Conservation (phyloP, 2,797 vertebrate genomes). For the Euphonia xanthogaster region DNA sequence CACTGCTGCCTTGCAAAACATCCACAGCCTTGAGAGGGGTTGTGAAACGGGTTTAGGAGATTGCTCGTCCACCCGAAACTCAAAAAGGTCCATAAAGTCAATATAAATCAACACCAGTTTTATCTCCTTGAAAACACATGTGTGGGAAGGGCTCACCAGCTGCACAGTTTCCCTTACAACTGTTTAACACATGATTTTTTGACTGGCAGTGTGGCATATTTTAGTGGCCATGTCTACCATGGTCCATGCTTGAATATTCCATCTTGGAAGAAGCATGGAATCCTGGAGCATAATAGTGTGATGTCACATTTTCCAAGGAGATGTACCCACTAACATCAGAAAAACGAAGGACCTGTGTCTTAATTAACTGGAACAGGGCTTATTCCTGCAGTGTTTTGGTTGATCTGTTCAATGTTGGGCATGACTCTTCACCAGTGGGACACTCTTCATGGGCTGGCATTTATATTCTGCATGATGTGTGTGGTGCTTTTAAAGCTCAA, state of each 20-base stretch:
- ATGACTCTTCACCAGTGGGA: background rate
- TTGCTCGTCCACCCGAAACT: background rate
- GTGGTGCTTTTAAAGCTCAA: background rate
- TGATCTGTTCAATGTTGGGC: background rate
- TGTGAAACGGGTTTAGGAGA: background rate
- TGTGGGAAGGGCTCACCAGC: background rate
- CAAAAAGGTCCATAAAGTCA: background rate
- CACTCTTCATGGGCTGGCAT: background rate
- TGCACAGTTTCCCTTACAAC: background rate
- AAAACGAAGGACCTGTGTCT: background rate
- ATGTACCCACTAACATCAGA: background rate
- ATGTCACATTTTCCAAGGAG: background rate
- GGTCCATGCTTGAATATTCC: background rate
- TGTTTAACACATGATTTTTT: background rate
- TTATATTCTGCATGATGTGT: background rate
- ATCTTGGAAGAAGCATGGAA: background rate
- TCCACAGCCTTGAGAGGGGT: background rate
- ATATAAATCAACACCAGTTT: background rate
- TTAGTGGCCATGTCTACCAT: background rate
- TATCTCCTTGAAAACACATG: background rate
- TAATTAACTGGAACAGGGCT: background rate
- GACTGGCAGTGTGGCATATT: background rate
- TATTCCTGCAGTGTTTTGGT: background rate
- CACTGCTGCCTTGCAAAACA: background rate
- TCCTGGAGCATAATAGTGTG: background rate